Base-by-base conservation (phyloP, 2,888 invertebrate genomes). In the Unio pictorum region DNA sequence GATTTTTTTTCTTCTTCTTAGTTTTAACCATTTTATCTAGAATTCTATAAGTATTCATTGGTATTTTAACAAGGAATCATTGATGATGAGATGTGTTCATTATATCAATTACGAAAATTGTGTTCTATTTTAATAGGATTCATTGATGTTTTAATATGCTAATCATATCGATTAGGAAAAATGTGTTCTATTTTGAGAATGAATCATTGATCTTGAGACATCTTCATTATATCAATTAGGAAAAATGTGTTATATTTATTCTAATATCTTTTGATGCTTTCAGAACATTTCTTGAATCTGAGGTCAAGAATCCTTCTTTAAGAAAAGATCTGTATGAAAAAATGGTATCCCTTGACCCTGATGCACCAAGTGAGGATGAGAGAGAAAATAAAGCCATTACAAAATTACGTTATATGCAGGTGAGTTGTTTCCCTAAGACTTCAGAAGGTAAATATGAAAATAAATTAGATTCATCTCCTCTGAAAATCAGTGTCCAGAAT, bases 341-440 rank as follows among this genome's bases (percentile, higher is more conserved):
- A 92, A 98, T 99, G 98, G 93, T 98, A 58, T 94, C 95, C 8
- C 93, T 99, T 23, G 97, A 98, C 89, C 94, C 95, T 0, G 92
- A 90, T 69, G 97, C 96, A 3, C 97, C 98, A 30, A 96, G 95
- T 8, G 91, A 92, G 66, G 94, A 95, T 71, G 99, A 99, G 89
- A 94, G 95, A 87, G 92, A 92, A 61, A 91, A 92, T 11, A 93
- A 94, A 84, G 96, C 97, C 20, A 95, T 99, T 61, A 98, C 98
- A 17, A 99, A 99, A 91, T 92, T 98, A 81, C 93, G 98, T 58
- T 99, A 99, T 91, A 98, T 98, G 98, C 90, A 89, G 87, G 90
- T 90, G 73, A 64, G 76, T 55, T 26, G 30, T 56, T n/a, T 23
- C 26, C 30, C 28, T 28, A 20, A 28, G 28, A 61, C 18, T 28